A percentile compares a stretch with the other conserved stretches of the same genome.
These are phyloP conservation scores for Chouioia cunea DNA, from an alignment of 2,888 invertebrate genomes.

Conservation along the genomic window DNA sequence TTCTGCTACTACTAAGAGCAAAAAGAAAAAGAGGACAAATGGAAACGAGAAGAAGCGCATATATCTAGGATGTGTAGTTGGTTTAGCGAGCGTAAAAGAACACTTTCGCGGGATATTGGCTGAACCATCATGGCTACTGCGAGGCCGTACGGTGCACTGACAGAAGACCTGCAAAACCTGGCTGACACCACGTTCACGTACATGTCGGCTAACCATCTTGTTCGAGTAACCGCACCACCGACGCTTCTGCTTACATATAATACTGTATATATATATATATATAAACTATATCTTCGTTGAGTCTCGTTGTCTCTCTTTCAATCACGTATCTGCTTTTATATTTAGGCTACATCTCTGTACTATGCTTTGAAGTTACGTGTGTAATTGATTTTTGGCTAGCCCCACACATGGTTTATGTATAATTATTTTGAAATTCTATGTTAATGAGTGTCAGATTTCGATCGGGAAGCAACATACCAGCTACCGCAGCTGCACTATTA, in stretches of 20 bases:
- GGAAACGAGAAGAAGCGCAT: neutral
- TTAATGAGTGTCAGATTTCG: conserved; percentile 14
- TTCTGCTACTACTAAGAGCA: neutral
- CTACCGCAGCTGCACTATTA: too few relatives aligned
- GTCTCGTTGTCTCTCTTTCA: neutral
- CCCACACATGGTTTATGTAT: too few relatives aligned
- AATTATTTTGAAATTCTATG: neutral
- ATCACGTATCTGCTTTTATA: neutral
- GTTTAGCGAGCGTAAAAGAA: neutral
- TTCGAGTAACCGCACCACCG: neutral
- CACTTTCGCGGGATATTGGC: conserved; percentile 56
- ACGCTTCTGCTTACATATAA: neutral
- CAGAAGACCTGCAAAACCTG: conserved; percentile 61
- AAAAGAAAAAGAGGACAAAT: neutral
- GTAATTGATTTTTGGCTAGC: too few relatives aligned
- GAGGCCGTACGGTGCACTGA: conserved; percentile 62
- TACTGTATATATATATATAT: too few relatives aligned
- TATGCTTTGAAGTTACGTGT: neutral
- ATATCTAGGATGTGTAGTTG: neutral
- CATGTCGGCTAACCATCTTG: too few relatives aligned
- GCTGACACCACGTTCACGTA: too few relatives aligned
- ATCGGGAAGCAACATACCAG: neutral
- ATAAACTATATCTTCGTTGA: neutral
- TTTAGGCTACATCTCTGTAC: neutral
- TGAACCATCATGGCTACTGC: conserved; percentile 49